Base-by-base conservation (phyloP, 2,888 invertebrate genomes). In the Drosophila rellima region DNA sequence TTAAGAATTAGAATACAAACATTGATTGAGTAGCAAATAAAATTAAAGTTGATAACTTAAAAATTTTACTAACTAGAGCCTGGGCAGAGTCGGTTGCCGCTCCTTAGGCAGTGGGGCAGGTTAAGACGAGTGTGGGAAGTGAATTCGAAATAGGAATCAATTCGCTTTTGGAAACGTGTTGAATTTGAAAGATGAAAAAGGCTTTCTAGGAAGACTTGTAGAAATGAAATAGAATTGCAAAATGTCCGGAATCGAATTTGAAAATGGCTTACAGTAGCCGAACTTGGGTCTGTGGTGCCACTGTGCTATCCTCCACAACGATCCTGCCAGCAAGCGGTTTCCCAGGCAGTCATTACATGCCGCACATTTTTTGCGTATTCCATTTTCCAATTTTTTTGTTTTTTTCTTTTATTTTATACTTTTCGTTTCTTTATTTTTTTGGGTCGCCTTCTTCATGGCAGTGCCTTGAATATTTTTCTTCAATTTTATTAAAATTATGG, bases 401-500 rank as follows among this genome's bases (percentile, higher is more conserved):
- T 18, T 40, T 40, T 29, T 40, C 2, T 20, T 10, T 39, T 39
- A 15, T 59, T 51, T 15, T n/a, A n/a, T 39, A 56, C 5, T 44
- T 68, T 59, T 35, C 52, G 67, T 69, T 54, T 37, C 51, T 64
- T 77, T 57, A 23, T 55, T 52, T 45, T 48, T 66, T 45, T 33
- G 39, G 29, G 26, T 37, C 33, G 47, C 44, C 29, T 54, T 61
- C 39, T 40, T 40, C 31, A 44, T 48, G 75, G 37, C 74, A 64
- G 55, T 63, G 79, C 73, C 85, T 82, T 84, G 85, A 89, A 89
- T 87, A 85, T 88, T 79, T 89, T 84, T 83, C 83, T 74, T 78
- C 82, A 82, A 82, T 86, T 89, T 86, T 89, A 89, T 86, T 86
- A 89, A 88, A 88, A 85, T 86, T 86, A 89, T 86, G 89, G 89